These are phyloP conservation scores for Perdita meconis DNA, from an alignment of 2,888 invertebrate genomes.

Conservation along the genomic window DNA sequence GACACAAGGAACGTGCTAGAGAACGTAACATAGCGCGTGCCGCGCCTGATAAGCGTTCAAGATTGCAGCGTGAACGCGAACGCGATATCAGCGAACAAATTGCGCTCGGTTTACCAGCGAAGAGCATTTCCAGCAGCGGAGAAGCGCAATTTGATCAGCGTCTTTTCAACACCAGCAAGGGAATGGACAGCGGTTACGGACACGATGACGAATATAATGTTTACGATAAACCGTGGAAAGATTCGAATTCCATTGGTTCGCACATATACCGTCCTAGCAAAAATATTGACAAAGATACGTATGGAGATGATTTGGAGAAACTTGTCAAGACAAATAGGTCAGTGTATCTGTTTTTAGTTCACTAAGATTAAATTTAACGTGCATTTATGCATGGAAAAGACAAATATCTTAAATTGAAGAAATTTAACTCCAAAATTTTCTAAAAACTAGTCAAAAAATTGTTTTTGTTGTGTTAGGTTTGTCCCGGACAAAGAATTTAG, in stretches of 20 bases:
- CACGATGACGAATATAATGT: slow-evolving; percentile 99
- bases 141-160: slow-evolving; percentile 97
- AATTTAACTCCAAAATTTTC: not conserved
- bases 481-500: slow-evolving; percentile 99
- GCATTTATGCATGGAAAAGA: too few species aligned
- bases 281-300: slow-evolving; percentile 95
- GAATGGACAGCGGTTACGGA: slow-evolving; percentile 97
- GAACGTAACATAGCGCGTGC: slow-evolving; percentile 97
- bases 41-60: slow-evolving; percentile 96
- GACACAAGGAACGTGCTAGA: slow-evolving; percentile 95
- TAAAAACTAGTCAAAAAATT: not conserved
- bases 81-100: slow-evolving; percentile 99
- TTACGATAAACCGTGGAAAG: slow-evolving; percentile 99
- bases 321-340: slow-evolving; percentile 94
- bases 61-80: slow-evolving; percentile 95
- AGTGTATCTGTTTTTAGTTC: slow-evolving; percentile 11
- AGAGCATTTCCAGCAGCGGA: slow-evolving; percentile 87
- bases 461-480: slow-evolving; percentile 87
- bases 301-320: slow-evolving; percentile 95
- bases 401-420: too few species aligned
- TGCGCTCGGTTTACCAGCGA: slow-evolving; percentile 97
- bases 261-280: slow-evolving; percentile 96
- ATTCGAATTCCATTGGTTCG: slow-evolving; percentile 92
- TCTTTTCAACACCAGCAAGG: slow-evolving; percentile 96
- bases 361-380: not conserved